Evolutionary conservation across 92 coral and sea anemone species (phyloP).

Genomic region (Meandrina meandrites): DNA sequence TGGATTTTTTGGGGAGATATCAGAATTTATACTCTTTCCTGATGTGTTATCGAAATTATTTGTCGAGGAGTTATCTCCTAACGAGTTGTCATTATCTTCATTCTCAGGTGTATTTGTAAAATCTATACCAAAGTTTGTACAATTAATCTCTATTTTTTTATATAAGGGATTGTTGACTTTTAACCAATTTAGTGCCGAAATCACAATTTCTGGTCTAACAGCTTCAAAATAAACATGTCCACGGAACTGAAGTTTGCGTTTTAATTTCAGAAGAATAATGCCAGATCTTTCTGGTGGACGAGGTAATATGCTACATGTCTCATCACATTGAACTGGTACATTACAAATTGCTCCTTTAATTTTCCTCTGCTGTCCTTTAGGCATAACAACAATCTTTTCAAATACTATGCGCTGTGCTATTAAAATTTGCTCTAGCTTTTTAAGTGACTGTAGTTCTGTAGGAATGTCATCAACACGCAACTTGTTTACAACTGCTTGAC

Average conservation of each 20-base stretch:
- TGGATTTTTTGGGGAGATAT: no score
- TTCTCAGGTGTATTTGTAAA: no score
- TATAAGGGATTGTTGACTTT: conserved; percentile 52
- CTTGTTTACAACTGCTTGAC: conserved; percentile 54
- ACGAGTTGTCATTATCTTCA: no score
- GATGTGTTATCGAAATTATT: no score
- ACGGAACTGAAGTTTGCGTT: conserved; percentile 46
- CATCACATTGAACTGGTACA: conserved; percentile 61
- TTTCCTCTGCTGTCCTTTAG: conserved; percentile 57
- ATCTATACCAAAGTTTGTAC: neutral
- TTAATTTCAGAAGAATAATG: conserved; percentile 48
- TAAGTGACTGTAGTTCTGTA: conserved; percentile 36
- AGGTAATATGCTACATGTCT: conserved; percentile 51
- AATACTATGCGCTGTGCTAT: conserved; percentile 53
- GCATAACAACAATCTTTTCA: conserved; percentile 53
- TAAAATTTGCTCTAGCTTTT: conserved; percentile 52
- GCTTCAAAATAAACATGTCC: conserved; percentile 66
- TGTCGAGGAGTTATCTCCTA: no score
- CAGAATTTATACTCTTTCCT: no score
- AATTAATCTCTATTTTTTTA: conserved; percentile 32
- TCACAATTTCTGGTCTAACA: conserved; percentile 42
- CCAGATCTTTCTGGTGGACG: conserved; percentile 61
- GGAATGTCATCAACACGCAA: conserved; percentile 55
- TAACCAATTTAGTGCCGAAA: conserved; percentile 46
- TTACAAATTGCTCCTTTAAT: conserved; percentile 59